A percentile compares a stretch with the other conserved stretches of the same genome.
These are phyloP conservation scores for Thaumatotibia leucotreta DNA, from an alignment of 1,140 invertebrate species.

Conservation along the genomic window DNA sequence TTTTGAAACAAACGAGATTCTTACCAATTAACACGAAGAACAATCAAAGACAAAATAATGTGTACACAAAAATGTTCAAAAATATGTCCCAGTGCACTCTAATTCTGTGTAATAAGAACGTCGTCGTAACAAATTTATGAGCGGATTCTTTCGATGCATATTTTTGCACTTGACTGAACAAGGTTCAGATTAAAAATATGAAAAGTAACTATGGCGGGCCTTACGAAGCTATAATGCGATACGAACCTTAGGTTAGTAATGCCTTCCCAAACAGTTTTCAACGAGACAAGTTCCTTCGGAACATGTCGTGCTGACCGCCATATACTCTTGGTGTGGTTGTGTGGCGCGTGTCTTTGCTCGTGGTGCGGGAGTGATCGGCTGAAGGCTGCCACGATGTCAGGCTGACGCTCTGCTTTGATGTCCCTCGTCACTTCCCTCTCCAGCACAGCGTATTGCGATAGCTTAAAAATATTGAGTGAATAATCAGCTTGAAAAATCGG, in stretches of 20 bases:
- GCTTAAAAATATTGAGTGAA: conserved; percentile 30
- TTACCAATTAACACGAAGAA: too few species aligned
- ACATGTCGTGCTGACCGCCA: conserved; percentile 76
- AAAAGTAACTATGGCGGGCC: too few species aligned
- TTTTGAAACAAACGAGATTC: too few species aligned
- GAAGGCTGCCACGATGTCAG: conserved; percentile 63
- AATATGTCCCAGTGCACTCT: too few species aligned
- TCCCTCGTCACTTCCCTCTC: conserved; percentile 60
- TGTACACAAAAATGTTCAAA: too few species aligned
- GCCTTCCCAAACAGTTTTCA: conserved; percentile 79
- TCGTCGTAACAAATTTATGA: too few species aligned
- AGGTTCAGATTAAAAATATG: too few species aligned
- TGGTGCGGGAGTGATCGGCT: conserved; percentile 66
- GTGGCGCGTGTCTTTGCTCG: conserved; percentile 70
- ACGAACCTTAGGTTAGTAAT: conserved; percentile 77
- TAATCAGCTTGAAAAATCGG: background rate
- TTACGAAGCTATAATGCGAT: too few species aligned
- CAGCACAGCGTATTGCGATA: conserved; percentile 45
- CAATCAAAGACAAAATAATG: too few species aligned
- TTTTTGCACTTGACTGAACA: too few species aligned
- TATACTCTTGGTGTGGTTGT: conserved; percentile 66
- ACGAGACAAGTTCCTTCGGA: conserved; percentile 76
- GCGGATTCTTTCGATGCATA: too few species aligned
- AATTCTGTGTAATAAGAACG: too few species aligned
- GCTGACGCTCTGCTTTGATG: conserved; percentile 48